These are phyloP conservation scores for Calyptomena viridis DNA, from an alignment of 2,113 vertebrate genomes.

Conservation along the genomic window DNA sequence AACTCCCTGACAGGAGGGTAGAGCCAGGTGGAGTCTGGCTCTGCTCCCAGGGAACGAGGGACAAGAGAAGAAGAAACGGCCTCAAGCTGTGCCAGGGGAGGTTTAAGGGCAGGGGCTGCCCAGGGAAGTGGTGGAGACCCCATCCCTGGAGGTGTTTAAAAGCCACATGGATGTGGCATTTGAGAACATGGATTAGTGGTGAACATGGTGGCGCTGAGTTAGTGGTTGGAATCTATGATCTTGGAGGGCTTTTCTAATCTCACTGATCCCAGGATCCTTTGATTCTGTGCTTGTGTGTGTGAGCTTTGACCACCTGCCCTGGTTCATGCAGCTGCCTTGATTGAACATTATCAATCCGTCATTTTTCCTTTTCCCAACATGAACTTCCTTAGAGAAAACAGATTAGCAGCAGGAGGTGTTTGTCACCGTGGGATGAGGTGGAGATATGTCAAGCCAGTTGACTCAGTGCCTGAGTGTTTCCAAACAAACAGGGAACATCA, in stretches of 20 bases:
- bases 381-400: background rate
- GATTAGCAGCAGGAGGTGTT: background rate
- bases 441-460: background rate
- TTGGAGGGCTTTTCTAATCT: background rate
- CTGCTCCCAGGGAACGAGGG: background rate
- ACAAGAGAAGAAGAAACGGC: background rate
- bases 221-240: background rate
- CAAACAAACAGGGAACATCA: background rate
- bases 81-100: background rate
- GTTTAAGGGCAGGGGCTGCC: background rate
- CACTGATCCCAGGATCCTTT: rapidly evolving
- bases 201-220: background rate
- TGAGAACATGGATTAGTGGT: background rate
- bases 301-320: background rate
- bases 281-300: rapidly evolving
- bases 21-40: background rate
- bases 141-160: background rate
- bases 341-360: background rate
- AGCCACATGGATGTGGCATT: background rate
- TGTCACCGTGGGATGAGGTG: background rate
- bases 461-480: background rate
- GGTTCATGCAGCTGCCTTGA: rapidly evolving
- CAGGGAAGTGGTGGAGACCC: background rate
- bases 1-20: background rate
- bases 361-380: rapidly evolving